phyloP scores from a whole-genome alignment of 1,140 invertebrate species.

The Trypoxylus dichotomus region DNA sequence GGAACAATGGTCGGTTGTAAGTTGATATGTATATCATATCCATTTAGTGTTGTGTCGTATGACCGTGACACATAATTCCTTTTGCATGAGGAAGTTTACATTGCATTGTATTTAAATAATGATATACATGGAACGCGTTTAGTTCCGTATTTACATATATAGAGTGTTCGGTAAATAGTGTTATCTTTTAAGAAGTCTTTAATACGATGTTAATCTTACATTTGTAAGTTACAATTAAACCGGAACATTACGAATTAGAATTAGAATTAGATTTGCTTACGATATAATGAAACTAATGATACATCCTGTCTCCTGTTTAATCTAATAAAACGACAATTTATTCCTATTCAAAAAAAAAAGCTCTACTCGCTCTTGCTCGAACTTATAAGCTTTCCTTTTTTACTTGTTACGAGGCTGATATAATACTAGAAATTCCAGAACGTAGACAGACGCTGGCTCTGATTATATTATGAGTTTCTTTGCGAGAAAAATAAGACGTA shows the following conservation, averaged over 20 bases:
- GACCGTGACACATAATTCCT: not conserved
- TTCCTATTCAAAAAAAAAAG: not conserved
- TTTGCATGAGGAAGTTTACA: not conserved
- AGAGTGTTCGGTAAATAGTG: not conserved
- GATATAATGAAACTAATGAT: not conserved
- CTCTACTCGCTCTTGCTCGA: not conserved
- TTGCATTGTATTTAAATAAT: not conserved
- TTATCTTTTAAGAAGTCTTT: not conserved
- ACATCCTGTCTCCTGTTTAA: slow-evolving; percentile 1
- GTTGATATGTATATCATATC: not conserved
- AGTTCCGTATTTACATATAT: not conserved
- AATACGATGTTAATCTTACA: not conserved
- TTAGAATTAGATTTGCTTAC: not conserved
- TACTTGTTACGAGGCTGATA: not conserved
- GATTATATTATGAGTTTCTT: not conserved
- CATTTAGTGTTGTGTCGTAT: not conserved
- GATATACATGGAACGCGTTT: not conserved
- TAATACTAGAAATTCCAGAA: not conserved
- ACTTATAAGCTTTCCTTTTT: not conserved
- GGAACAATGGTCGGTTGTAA: not conserved
- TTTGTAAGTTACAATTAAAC: not conserved
- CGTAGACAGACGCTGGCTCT: not conserved
- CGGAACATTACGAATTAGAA: not conserved
- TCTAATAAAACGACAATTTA: not conserved
- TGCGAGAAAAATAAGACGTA: not conserved